A percentile compares a stretch with the other conserved stretches of the same genome.
Evolutionary conservation across 2,797 vertebrate genomes (phyloP).

Genomic region (Mormyrus proboscirostris): DNA sequence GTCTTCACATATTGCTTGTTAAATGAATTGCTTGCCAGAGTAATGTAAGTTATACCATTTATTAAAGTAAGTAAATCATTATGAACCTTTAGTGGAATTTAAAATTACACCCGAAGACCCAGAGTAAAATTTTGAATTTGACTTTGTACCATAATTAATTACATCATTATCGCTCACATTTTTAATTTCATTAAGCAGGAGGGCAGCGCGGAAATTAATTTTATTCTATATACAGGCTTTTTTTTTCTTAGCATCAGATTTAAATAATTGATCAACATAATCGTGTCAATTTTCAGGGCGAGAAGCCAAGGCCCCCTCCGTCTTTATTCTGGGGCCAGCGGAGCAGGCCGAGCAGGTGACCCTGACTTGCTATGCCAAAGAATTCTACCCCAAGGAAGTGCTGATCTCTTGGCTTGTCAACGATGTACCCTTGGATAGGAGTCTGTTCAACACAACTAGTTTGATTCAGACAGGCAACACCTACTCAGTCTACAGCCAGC

Average conservation of each 20-base stretch:
- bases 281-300: constrained; percentile 49
- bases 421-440: constrained; percentile 29
- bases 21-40: no score
- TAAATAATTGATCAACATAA: constrained; percentile 35
- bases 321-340: constrained; percentile 55
- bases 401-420: constrained; percentile 59
- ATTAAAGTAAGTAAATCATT: not conserved
- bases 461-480: constrained; percentile 30
- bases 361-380: constrained; percentile 59
- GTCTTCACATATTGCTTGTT: not conserved
- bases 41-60: not conserved
- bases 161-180: not conserved
- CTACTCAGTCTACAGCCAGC: constrained; percentile 58
- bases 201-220: not conserved
- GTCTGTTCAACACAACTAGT: constrained; percentile 35
- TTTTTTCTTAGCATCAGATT: not conserved
- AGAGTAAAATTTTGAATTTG: not conserved
- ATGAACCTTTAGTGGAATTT: not conserved
- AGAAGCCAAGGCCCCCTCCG: constrained; percentile 24
- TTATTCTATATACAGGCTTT: not conserved
- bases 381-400: constrained; percentile 59
- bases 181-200: not conserved
- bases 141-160: not conserved
- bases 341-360: constrained; percentile 36
- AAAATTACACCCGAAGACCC: not conserved